Evolutionary conservation across 2,113 vertebrate species (phyloP).

Genomic region (Nannobrachium achirus): DNA sequence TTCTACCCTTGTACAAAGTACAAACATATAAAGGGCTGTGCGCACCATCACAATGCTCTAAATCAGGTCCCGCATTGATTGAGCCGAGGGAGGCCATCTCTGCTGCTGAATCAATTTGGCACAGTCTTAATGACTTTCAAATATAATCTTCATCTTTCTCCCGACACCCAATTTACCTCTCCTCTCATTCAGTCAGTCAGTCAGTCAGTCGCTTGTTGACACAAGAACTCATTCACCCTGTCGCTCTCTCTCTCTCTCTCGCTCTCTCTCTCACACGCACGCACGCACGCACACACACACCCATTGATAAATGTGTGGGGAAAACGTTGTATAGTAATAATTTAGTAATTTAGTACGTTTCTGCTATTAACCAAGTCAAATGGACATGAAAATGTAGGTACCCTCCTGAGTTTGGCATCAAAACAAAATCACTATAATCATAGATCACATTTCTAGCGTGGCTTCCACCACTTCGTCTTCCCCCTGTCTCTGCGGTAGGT

Average conservation of each 20-base stretch:
- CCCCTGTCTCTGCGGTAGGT: no score
- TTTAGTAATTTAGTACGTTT: no score
- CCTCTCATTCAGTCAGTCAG: slow-evolving; percentile 28
- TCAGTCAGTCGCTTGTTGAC: background rate
- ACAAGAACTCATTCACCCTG: slow-evolving; percentile 49
- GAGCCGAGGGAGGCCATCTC: slow-evolving; percentile 26
- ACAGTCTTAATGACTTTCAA: slow-evolving; percentile 53
- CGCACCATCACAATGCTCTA: slow-evolving; percentile 10
- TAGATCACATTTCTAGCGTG: no score
- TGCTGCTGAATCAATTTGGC: slow-evolving; percentile 55
- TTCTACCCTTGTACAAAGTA: slow-evolving; percentile 1
- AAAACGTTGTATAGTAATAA: no score
- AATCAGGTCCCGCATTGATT: slow-evolving; percentile 23
- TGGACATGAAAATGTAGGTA: no score
- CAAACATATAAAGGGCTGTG: slow-evolving; percentile 9
- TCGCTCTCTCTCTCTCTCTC: no score
- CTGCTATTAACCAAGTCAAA: no score
- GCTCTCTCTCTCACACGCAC: slow-evolving; percentile 20
- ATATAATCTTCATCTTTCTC: slow-evolving; percentile 24
- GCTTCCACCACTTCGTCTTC: no score
- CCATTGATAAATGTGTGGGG: no score
- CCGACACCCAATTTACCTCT: slow-evolving; percentile 31
- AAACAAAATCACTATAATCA: no score
- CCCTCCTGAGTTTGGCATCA: no score
- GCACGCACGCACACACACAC: background rate